phyloP scores from a whole-genome alignment of 2,888 invertebrate species.

The Orchestes rusci region DNA sequence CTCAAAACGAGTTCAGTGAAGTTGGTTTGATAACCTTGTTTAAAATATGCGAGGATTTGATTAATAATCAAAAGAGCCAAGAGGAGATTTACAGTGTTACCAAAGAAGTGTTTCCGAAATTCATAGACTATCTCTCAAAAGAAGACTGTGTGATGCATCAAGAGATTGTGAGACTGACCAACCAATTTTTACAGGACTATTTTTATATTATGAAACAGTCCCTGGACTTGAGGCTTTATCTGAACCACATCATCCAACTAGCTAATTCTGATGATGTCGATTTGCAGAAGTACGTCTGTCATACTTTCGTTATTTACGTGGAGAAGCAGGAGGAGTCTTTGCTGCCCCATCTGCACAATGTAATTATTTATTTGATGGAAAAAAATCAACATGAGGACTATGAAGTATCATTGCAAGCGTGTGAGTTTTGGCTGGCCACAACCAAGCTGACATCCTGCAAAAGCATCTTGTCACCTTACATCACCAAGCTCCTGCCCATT shows the following conservation, averaged over 20 bases:
- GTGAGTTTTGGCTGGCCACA: slow-evolving; percentile 96
- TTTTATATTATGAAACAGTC: slow-evolving; percentile 37
- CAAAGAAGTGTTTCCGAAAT: slow-evolving; percentile 37
- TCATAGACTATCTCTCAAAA: slow-evolving; percentile 32
- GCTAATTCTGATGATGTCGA: slow-evolving; percentile 92
- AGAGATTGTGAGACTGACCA: slow-evolving; percentile 36
- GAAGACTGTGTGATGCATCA: slow-evolving; percentile 34
- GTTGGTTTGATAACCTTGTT: slow-evolving; percentile 96
- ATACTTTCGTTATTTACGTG: slow-evolving; percentile 90
- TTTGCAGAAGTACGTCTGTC: slow-evolving; percentile 95
- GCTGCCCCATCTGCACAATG: slow-evolving; percentile 91
- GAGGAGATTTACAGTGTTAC: slow-evolving; percentile 35
- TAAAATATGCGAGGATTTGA: slow-evolving; percentile 94
- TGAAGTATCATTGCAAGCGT: slow-evolving; percentile 93
- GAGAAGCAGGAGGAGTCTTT: slow-evolving; percentile 85
- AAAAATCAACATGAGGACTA: slow-evolving; percentile 89
- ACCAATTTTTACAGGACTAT: slow-evolving; percentile 41
- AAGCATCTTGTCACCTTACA: slow-evolving; percentile 79
- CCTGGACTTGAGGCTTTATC: slow-evolving; percentile 40
- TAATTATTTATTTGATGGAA: slow-evolving; percentile 95
- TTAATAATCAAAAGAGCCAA: slow-evolving; percentile 41
- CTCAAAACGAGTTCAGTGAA: slow-evolving; percentile 88
- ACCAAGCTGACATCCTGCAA: slow-evolving; percentile 91
- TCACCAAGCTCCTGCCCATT: slow-evolving; percentile 81
- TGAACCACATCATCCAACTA: slow-evolving; percentile 84